Conservation (phyloP, 2,113 vertebrate genomes). For the Hyla sarda region DNA sequence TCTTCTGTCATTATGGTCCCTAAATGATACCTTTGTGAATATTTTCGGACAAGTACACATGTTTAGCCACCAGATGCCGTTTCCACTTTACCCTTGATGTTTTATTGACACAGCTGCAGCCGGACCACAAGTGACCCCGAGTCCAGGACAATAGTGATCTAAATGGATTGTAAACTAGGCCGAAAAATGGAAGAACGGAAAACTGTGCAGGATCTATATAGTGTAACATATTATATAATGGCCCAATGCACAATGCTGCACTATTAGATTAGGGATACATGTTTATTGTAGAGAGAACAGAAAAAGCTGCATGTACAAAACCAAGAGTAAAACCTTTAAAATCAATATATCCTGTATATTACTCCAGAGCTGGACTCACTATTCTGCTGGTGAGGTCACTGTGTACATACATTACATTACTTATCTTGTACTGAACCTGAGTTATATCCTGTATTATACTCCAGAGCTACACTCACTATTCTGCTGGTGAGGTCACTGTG, state of each 20-base stretch:
- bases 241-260: background rate
- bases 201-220: background rate
- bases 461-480: no score
- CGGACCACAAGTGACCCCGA: background rate
- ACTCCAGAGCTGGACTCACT: no score
- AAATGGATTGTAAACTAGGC: background rate
- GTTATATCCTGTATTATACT: no score
- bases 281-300: no score
- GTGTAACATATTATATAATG: background rate
- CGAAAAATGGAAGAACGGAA: background rate
- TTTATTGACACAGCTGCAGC: background rate
- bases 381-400: no score
- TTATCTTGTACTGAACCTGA: no score
- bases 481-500: no score
- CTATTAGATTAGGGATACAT: no score
- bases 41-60: constrained; percentile 16
- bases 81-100: constrained; percentile 1
- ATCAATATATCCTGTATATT: no score
- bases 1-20: constrained; percentile 22
- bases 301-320: no score
- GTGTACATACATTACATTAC: no score
- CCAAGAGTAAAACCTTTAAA: no score
- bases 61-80: background rate
- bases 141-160: background rate
- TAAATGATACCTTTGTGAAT: constrained; percentile 1